These are phyloP conservation scores for Castor canadensis DNA, from an alignment of 2,113 vertebrate genomes.

Conservation along the genomic window DNA sequence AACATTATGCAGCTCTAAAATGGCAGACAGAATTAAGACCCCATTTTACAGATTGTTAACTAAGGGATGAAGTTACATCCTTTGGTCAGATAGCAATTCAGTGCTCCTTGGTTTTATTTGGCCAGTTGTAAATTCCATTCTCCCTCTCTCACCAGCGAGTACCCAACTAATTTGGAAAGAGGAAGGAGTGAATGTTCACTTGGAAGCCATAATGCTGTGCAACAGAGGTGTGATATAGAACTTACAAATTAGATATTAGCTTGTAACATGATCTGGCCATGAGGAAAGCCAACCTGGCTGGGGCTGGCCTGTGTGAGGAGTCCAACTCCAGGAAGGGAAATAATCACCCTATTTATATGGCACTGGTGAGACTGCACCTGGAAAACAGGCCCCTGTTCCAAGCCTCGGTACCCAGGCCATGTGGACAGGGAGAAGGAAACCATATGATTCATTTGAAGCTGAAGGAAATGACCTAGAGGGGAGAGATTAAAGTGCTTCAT, in stretches of 20 bases:
- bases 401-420: conserved; percentile 55
- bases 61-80: neutral
- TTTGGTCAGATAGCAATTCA: neutral
- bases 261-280: conserved; percentile 53
- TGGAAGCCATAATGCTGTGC: conserved; percentile 3
- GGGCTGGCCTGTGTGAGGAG: conserved; percentile 23
- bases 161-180: conserved; percentile 22
- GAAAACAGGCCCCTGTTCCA: conserved; percentile 55
- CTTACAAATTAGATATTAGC: conserved; percentile 62
- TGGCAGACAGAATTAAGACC: neutral
- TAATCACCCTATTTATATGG: conserved; percentile 69
- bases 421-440: conserved; percentile 52
- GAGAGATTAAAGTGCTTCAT: conserved; percentile 63
- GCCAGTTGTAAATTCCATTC: neutral
- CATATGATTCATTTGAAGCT: conserved; percentile 44
- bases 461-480: conserved; percentile 60
- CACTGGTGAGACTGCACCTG: conserved; percentile 66
- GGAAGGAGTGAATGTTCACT: neutral
- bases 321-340: conserved; percentile 61
- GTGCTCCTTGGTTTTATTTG: neutral
- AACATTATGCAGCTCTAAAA: neutral
- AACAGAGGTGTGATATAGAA: conserved; percentile 50
- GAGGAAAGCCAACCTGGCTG: conserved; percentile 34
- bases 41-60: conserved; percentile 51
- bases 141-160: neutral